These are phyloP conservation scores for Parauchenoglanis punctatus DNA, from an alignment of 2,797 vertebrate species.

Conservation along the genomic window DNA sequence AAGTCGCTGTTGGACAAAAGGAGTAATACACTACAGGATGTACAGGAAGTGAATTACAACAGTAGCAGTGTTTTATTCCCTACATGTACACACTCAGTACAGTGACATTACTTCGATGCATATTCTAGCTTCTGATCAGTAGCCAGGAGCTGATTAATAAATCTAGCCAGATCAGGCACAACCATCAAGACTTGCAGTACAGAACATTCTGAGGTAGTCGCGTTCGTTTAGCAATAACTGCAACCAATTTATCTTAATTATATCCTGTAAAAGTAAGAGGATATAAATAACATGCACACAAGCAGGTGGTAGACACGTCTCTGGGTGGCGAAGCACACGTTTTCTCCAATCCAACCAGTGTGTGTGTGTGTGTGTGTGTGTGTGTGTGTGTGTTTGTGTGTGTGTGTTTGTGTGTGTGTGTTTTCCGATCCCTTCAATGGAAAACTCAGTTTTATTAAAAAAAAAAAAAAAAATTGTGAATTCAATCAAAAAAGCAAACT, in stretches of 20 bases:
- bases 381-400: background rate
- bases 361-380: too few relatives aligned
- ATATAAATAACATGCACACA: slow-evolving; percentile 6
- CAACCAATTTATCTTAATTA: slow-evolving; percentile 3
- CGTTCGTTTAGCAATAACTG: background rate
- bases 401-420: too few relatives aligned
- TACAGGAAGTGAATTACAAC: too few relatives aligned
- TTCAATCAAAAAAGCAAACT: too few relatives aligned
- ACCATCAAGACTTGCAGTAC: background rate
- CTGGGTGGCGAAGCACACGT: background rate
- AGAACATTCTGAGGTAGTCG: background rate
- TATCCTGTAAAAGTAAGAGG: background rate
- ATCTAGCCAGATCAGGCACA: background rate
- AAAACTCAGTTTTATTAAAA: too few relatives aligned
- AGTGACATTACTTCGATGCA: background rate
- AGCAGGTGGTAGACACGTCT: background rate
- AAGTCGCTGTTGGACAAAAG: background rate
- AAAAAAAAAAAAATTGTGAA: too few relatives aligned
- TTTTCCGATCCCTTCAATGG: too few relatives aligned
- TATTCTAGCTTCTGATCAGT: background rate
- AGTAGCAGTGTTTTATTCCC: background rate
- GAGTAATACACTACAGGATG: background rate
- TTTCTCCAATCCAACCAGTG: background rate
- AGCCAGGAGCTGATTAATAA: background rate
- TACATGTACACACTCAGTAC: too few relatives aligned